These are phyloP conservation scores for Morus bassanus DNA, from an alignment of 2,797 vertebrate genomes.

Conservation along the genomic window DNA sequence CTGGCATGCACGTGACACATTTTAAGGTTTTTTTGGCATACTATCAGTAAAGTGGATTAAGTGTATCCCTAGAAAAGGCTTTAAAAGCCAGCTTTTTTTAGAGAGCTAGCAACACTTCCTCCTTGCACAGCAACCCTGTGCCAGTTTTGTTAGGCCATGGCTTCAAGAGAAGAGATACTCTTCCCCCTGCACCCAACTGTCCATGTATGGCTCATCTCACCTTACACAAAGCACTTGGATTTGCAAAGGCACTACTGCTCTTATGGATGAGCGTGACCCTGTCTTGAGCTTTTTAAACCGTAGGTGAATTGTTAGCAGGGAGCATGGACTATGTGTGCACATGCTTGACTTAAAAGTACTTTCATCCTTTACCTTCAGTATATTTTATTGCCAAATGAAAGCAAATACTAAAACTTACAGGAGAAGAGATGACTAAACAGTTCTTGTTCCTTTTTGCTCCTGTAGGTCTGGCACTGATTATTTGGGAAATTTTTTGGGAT, in stretches of 20 bases:
- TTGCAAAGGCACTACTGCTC: neutral
- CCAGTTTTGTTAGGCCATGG: neutral
- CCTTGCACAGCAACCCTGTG: neutral
- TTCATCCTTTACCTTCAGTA: too few species aligned
- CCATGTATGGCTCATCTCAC: rapidly evolving
- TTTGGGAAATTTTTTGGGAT: neutral
- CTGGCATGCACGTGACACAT: neutral
- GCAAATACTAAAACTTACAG: too few species aligned
- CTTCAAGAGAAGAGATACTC: too few species aligned
- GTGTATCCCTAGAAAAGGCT: neutral
- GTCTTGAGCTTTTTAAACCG: neutral
- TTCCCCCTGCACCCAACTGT: rapidly evolving
- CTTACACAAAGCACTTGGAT: too few species aligned
- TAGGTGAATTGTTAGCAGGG: neutral
- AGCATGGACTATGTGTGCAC: rapidly evolving
- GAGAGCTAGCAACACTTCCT: neutral
- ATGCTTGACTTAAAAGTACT: neutral
- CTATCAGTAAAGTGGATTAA: neutral
- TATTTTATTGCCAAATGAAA: neutral
- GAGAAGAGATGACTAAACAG: neutral
- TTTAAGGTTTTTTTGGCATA: neutral
- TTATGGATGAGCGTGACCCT: neutral
- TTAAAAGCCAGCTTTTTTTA: too few species aligned
- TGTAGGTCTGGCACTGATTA: too few species aligned
- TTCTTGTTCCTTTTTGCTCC: neutral